Percentiles rank a stretch among this genome's conserved stretches.
These are phyloP conservation scores for Dicrurus megarhynchus DNA, from an alignment of 2,113 vertebrate species.

Conservation along the genomic window DNA sequence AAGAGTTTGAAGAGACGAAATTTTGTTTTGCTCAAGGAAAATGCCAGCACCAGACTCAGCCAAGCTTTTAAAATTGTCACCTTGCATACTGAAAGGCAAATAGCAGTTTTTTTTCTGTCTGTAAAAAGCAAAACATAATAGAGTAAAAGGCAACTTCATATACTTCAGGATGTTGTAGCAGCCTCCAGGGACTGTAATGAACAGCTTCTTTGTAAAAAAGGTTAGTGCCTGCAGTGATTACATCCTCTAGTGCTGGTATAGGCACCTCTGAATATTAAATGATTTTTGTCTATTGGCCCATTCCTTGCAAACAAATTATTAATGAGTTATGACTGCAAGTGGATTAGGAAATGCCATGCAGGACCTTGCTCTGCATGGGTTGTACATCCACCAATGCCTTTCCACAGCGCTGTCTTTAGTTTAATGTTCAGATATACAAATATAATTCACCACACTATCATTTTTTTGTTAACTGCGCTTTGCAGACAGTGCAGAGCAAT, in stretches of 20 bases:
- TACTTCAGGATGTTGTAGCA: background rate
- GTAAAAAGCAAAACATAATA: background rate
- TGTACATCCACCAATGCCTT: background rate
- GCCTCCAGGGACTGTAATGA: background rate
- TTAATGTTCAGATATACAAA: conserved; percentile 20
- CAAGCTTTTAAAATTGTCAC: background rate
- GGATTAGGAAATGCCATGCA: background rate
- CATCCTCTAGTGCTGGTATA: background rate
- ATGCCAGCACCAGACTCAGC: background rate
- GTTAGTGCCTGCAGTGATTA: conserved; percentile 5
- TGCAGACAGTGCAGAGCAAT: conserved; percentile 32
- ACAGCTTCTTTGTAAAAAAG: background rate
- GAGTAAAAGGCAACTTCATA: background rate
- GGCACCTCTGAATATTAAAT: conserved; percentile 20
- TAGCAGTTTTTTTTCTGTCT: background rate
- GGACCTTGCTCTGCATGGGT: background rate
- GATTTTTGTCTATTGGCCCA: background rate
- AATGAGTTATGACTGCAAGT: conserved; percentile 2
- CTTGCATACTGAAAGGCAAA: background rate
- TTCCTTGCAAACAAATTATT: conserved; percentile 15
- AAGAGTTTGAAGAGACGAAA: background rate
- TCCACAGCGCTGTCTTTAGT: background rate
- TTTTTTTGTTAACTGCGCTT: conserved; percentile 31
- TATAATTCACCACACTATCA: conserved; percentile 20
- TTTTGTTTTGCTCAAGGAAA: background rate